A percentile compares a stretch with the other conserved stretches of the same genome.
These are phyloP conservation scores for Heliconius ismenius DNA, from an alignment of 2,888 invertebrate species.

Conservation along the genomic window DNA sequence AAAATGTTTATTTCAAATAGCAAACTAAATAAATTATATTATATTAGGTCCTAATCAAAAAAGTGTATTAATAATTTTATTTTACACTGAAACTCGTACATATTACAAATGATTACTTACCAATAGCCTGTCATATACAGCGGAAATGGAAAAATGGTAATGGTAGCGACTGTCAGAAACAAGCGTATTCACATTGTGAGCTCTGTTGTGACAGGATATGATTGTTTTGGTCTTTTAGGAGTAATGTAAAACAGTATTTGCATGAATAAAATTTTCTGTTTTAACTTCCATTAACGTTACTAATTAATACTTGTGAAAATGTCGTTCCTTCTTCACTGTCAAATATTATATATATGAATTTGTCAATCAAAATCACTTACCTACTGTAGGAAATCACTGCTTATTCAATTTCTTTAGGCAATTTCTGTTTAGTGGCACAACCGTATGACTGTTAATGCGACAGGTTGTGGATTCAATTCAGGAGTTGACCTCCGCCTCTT, in stretches of 20 bases:
- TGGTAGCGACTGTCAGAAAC: constrained; percentile 47
- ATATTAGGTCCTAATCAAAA: not conserved
- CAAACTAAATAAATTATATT: too few species aligned
- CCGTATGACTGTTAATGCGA: not conserved
- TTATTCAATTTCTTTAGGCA: not conserved
- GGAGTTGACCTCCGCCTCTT: not conserved
- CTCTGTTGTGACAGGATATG: constrained; percentile 48
- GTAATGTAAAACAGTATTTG: not conserved
- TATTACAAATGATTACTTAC: constrained; percentile 1
- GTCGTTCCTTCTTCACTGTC: too few species aligned
- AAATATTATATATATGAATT: not conserved
- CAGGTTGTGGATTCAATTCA: not conserved
- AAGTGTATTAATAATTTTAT: not conserved
- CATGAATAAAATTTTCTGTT: not conserved
- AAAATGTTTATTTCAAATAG: not conserved
- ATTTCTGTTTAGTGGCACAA: too few species aligned
- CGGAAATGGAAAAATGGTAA: constrained; percentile 15
- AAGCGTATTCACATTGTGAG: constrained; percentile 43
- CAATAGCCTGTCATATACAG: constrained; percentile 31
- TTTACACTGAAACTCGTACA: not conserved
- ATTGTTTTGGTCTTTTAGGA: constrained; percentile 4
- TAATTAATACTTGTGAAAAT: too few species aligned
- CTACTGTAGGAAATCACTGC: not conserved
- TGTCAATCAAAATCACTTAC: not conserved
- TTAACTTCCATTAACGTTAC: not conserved